Percentiles rank a stretch among this genome's conserved stretches.
phyloP scores from a whole-genome alignment of 2,888 invertebrate species.

The Netelia inedita region DNA sequence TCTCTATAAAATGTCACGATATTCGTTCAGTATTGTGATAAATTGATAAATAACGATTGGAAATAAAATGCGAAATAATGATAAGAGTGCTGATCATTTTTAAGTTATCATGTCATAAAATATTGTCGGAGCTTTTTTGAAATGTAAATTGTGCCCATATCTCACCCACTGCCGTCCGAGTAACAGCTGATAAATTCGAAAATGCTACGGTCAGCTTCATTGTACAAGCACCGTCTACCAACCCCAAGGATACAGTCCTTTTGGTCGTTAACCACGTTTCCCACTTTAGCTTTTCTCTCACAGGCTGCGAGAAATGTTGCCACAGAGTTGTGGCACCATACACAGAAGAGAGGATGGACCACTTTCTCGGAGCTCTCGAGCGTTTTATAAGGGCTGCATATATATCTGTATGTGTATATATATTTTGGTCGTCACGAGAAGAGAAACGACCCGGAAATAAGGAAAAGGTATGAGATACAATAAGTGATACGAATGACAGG shows the following conservation, averaged over 20 bases:
- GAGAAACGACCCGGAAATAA: slow-evolving; percentile 37
- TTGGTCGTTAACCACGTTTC: slow-evolving; percentile 31
- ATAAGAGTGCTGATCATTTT: too few relatives aligned
- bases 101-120: too few relatives aligned
- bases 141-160: too few relatives aligned
- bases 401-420: background rate
- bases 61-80: too few relatives aligned
- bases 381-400: slow-evolving; percentile 42
- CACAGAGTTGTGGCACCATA: slow-evolving; percentile 13
- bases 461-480: slow-evolving; percentile 56
- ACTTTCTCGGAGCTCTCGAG: slow-evolving; percentile 24
- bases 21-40: too few relatives aligned
- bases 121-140: too few relatives aligned
- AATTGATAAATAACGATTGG: too few relatives aligned
- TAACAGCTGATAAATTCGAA: background rate
- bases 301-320: slow-evolving; percentile 22
- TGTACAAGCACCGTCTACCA: background rate
- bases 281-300: slow-evolving; percentile 2
- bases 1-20: too few relatives aligned
- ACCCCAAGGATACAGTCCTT: slow-evolving; percentile 17
- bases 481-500: slow-evolving; percentile 61
- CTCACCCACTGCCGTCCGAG: too few relatives aligned
- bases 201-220: slow-evolving; percentile 8
- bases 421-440: slow-evolving; percentile 2
- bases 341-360: slow-evolving; percentile 38